Percentiles rank a stretch among this genome's conserved stretches.
Evolutionary conservation across 2,888 invertebrate species (phyloP).

Genomic region (Brachypterus glaber): DNA sequence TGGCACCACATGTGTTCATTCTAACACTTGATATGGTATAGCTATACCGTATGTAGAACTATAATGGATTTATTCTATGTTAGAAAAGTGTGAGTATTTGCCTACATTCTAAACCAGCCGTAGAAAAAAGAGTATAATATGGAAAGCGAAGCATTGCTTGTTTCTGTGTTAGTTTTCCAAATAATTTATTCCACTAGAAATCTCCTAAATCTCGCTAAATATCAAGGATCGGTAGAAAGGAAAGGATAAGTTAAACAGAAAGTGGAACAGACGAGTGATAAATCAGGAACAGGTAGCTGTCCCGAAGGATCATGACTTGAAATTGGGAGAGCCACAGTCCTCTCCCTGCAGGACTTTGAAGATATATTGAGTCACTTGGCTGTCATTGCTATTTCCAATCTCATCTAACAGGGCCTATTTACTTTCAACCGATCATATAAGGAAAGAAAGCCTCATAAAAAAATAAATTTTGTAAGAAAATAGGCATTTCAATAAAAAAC

Average conservation of each 20-base stretch:
- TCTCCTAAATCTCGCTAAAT: conserved; percentile 40
- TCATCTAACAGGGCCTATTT: conserved; percentile 23
- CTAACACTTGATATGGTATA: too few relatives aligned
- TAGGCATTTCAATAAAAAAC: too few relatives aligned
- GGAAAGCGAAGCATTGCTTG: too few relatives aligned
- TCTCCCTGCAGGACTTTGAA: conserved; percentile 34
- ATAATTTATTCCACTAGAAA: conserved; percentile 38
- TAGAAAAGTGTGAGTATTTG: too few relatives aligned
- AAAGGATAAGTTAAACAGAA: conserved; percentile 38
- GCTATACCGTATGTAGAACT: too few relatives aligned
- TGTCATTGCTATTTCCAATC: conserved; percentile 33
- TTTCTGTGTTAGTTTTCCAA: conserved; percentile 22
- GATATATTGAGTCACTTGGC: conserved; percentile 36
- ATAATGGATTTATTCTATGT: too few relatives aligned
- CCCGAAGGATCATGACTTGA: conserved; percentile 37
- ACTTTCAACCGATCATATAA: too few relatives aligned
- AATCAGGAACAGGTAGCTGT: conserved; percentile 41
- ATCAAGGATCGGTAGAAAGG: conserved; percentile 38
- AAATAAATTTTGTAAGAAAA: too few relatives aligned
- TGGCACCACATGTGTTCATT: too few relatives aligned
- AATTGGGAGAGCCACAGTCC: conserved; percentile 36
- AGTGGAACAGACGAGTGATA: conserved; percentile 41
- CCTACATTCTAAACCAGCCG: too few relatives aligned
- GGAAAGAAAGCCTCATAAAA: too few relatives aligned
- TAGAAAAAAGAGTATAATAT: too few relatives aligned